Conservation (phyloP, 2,888 invertebrate genomes). For the Oscheius sp. region DNA sequence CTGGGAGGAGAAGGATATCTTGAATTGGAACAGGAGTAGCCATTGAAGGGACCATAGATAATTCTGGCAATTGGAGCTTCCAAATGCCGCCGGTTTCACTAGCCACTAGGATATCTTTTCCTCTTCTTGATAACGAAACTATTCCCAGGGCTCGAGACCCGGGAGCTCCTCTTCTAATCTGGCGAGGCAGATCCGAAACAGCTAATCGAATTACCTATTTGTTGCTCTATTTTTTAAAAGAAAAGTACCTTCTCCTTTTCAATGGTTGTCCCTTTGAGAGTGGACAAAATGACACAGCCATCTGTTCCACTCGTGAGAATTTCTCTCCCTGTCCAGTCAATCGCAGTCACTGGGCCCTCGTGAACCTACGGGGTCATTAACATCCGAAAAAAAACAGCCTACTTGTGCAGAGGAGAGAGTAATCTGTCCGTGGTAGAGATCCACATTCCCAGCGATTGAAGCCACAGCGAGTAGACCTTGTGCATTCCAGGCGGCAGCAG, state of each 20-base stretch:
- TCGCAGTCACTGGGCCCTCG: slow-evolving; percentile 10
- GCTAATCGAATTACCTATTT: background rate
- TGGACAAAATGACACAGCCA: background rate
- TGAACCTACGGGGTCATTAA: background rate
- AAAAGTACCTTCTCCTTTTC: slow-evolving; percentile 14
- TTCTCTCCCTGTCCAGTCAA: slow-evolving; percentile 14
- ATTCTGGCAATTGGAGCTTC: background rate
- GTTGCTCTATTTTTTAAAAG: background rate
- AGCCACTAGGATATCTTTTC: background rate
- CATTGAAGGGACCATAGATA: slow-evolving; percentile 6
- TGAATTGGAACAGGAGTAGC: slow-evolving; percentile 8
- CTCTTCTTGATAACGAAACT: background rate
- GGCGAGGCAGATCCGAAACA: slow-evolving; percentile 19
- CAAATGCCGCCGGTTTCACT: slow-evolving; percentile 24
- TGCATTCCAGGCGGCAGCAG: slow-evolving; percentile 7
- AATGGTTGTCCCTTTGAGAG: slow-evolving; percentile 2
- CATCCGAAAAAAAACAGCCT: background rate
- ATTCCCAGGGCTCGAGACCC: slow-evolving; percentile 19
- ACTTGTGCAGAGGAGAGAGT: background rate
- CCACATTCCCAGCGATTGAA: slow-evolving; percentile 8
- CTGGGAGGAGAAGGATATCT: background rate
- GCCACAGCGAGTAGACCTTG: slow-evolving; percentile 8
- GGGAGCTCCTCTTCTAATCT: background rate
- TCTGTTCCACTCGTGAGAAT: slow-evolving; percentile 12
- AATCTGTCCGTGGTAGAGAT: slow-evolving; percentile 14